Evolutionary conservation across 2,113 vertebrate genomes (phyloP).

Genomic region (Melanocharis versteri): DNA sequence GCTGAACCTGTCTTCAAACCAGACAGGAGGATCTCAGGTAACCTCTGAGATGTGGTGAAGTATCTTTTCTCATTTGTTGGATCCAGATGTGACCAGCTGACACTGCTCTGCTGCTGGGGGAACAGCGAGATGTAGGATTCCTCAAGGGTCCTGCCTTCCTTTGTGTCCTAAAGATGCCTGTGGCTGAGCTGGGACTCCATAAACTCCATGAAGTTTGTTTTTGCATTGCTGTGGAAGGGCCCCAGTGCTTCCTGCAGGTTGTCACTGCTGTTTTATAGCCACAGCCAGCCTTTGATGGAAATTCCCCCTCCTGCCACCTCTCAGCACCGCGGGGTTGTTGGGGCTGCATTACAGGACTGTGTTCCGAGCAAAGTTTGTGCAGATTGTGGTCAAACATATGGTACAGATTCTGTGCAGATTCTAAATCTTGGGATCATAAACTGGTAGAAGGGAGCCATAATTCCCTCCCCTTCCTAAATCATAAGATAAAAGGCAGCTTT

Average conservation of each 20-base stretch:
- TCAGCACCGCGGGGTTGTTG: background rate
- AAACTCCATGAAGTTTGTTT: background rate
- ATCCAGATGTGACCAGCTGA: background rate
- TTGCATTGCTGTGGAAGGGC: background rate
- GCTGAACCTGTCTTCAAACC: background rate
- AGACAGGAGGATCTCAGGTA: background rate
- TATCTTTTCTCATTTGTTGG: background rate
- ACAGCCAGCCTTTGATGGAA: background rate
- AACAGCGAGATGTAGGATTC: background rate
- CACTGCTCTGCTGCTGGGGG: background rate
- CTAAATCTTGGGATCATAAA: slow-evolving; percentile 60
- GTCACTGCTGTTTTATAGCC: background rate
- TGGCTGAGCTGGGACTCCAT: background rate
- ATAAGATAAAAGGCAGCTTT: slow-evolving; percentile 47
- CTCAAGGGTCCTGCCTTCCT: background rate
- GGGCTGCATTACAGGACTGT: background rate
- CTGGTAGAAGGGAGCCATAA: slow-evolving; percentile 29
- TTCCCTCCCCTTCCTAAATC: slow-evolving; percentile 51
- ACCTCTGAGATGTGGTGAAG: background rate
- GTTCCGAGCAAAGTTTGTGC: background rate
- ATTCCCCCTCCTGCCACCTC: background rate
- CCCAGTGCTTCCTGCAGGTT: background rate
- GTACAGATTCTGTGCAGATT: slow-evolving; percentile 51
- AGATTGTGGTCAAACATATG: slow-evolving; percentile 40
- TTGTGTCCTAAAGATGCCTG: background rate